Percentiles rank a stretch among this genome's conserved stretches.
Evolutionary conservation across 2,113 vertebrate species (phyloP).

Genomic region (Ammospiza nelsoni): DNA sequence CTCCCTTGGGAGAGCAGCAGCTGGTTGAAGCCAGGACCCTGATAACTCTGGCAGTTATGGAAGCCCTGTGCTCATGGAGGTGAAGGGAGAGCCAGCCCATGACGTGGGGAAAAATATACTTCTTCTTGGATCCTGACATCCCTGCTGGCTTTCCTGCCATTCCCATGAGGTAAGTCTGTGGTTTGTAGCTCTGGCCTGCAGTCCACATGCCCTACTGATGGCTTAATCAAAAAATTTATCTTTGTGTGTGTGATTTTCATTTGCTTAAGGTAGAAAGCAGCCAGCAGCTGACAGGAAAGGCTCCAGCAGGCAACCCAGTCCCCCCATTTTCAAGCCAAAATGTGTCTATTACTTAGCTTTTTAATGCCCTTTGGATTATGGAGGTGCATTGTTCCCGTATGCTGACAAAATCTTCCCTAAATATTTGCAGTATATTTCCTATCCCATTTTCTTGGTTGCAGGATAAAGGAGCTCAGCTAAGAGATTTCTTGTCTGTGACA

Average conservation of each 20-base stretch:
- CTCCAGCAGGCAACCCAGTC: neutral
- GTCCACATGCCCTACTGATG: neutral
- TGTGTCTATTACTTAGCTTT: neutral
- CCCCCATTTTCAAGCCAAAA: neutral
- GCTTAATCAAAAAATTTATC: neutral
- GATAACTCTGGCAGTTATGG: neutral
- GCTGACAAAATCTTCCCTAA: neutral
- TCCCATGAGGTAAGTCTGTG: neutral
- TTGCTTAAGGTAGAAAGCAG: neutral
- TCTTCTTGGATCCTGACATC: neutral
- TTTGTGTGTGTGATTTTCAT: neutral
- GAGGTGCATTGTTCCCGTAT: neutral
- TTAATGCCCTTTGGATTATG: neutral
- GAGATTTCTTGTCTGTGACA: neutral
- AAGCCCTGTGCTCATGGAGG: neutral
- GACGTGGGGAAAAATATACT: neutral
- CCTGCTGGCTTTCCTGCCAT: neutral
- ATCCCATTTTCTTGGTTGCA: neutral
- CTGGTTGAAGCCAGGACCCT: neutral
- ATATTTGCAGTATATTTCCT: neutral
- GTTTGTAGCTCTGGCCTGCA: neutral
- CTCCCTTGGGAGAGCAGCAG: neutral
- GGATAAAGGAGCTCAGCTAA: neutral
- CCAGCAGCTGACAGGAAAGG: neutral
- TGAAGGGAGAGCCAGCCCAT: neutral